phyloP scores from a whole-genome alignment of 2,888 invertebrate genomes.

The Apamea monoglypha region DNA sequence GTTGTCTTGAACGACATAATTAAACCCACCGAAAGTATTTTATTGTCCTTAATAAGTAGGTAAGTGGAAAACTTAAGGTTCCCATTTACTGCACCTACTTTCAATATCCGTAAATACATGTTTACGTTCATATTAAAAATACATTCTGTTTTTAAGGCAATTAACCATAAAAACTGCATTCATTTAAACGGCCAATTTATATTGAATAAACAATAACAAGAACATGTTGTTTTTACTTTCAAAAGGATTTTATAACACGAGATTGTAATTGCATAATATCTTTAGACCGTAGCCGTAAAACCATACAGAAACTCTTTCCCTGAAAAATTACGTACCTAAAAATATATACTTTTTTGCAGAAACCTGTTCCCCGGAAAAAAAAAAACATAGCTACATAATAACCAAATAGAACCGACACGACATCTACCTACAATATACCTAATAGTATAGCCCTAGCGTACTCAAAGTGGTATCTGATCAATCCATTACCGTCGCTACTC shows the following conservation, averaged over 20 bases:
- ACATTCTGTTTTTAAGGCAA: constrained; percentile 29
- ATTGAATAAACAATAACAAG: constrained; percentile 24
- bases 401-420: not conserved
- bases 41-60: constrained; percentile 52
- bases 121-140: constrained; percentile 42
- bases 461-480: constrained; percentile 87
- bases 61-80: constrained; percentile 44
- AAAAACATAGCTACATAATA: not conserved
- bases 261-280: constrained; percentile 12
- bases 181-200: constrained; percentile 16
- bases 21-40: constrained; percentile 54
- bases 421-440: not conserved
- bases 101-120: constrained; percentile 50
- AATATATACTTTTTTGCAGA: not conserved
- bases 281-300: not conserved
- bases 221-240: constrained; percentile 12
- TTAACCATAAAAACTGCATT: constrained; percentile 16
- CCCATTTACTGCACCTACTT: constrained; percentile 35
- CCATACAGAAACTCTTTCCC: not conserved
- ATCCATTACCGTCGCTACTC: constrained; percentile 86
- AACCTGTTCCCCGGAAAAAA: not conserved
- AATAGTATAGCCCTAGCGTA: constrained; percentile 60
- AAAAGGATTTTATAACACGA: not conserved
- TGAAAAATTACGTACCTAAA: not conserved
- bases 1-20: constrained; percentile 46